Percentiles rank a stretch among this genome's conserved stretches.
These are phyloP conservation scores for Larimichthys polyactis DNA, from an alignment of 2,113 vertebrate genomes.

Conservation along the genomic window DNA sequence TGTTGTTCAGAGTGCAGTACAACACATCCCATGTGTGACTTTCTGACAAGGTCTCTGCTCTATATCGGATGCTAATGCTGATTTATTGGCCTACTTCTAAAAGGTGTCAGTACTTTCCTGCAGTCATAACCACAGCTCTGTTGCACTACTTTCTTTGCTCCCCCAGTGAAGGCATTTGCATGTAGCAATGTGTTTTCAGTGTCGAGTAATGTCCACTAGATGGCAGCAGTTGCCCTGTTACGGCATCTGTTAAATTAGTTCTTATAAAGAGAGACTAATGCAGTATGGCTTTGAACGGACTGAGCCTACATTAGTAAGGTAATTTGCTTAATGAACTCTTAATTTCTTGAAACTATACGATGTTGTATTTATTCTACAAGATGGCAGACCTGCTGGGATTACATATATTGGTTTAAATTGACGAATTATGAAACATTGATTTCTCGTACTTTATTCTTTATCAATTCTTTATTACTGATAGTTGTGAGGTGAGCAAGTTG, in stretches of 20 bases:
- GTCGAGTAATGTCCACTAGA: slow-evolving; percentile 63
- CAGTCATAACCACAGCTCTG: background rate
- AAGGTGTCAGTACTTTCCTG: background rate
- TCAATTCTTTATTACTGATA: background rate
- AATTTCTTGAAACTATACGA: background rate
- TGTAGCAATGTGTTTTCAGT: slow-evolving; percentile 1
- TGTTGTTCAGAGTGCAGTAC: background rate
- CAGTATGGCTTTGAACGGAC: background rate
- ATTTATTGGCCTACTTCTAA: background rate
- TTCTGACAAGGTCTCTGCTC: background rate
- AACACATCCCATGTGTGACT: background rate
- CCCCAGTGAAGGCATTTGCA: background rate
- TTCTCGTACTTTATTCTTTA: background rate
- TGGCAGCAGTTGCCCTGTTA: slow-evolving; percentile 51
- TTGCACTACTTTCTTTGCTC: background rate
- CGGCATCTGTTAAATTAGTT: background rate
- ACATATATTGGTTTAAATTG: background rate
- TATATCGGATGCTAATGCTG: background rate
- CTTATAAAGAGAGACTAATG: background rate
- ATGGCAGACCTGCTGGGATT: background rate
- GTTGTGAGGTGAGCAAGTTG: background rate
- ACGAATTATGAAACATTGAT: background rate
- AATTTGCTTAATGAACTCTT: background rate
- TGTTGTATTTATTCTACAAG: background rate
- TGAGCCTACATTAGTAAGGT: background rate